Percentiles rank a stretch among this genome's conserved stretches.
Evolutionary conservation across 2,888 invertebrate genomes (phyloP).

Genomic region (Brachycybe producta): DNA sequence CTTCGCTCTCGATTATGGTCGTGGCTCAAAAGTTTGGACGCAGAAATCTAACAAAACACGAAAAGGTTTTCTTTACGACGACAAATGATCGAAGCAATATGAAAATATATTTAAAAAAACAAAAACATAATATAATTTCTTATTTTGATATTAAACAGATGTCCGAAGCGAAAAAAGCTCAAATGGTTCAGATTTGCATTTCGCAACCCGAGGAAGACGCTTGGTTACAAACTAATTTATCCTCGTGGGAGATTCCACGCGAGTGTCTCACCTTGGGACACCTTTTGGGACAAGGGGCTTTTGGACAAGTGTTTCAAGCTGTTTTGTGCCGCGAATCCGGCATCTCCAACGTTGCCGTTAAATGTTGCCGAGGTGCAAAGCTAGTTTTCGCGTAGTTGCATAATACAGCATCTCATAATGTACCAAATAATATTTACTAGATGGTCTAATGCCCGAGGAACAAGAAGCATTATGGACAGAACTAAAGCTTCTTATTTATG

Average conservation of each 20-base stretch:
- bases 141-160: background rate
- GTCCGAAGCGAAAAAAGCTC: background rate
- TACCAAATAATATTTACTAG: too few relatives aligned
- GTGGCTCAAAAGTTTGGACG: background rate
- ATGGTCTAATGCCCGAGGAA: background rate
- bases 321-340: background rate
- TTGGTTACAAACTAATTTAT: background rate
- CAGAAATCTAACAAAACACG: background rate
- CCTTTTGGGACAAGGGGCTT: background rate
- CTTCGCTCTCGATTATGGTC: background rate
- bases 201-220: background rate
- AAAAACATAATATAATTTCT: too few relatives aligned
- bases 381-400: too few relatives aligned
- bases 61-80: background rate
- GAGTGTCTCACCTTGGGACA: background rate
- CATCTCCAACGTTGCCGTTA: background rate
- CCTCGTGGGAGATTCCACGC: background rate
- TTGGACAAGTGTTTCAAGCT: background rate
- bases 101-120: too few relatives aligned
- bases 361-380: background rate
- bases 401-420: background rate
- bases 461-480: background rate
- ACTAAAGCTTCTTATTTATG: background rate
- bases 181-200: background rate
- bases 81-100: background rate